These are phyloP conservation scores for Cyclopterus lumpus DNA, from an alignment of 2,797 vertebrate genomes.

Conservation along the genomic window DNA sequence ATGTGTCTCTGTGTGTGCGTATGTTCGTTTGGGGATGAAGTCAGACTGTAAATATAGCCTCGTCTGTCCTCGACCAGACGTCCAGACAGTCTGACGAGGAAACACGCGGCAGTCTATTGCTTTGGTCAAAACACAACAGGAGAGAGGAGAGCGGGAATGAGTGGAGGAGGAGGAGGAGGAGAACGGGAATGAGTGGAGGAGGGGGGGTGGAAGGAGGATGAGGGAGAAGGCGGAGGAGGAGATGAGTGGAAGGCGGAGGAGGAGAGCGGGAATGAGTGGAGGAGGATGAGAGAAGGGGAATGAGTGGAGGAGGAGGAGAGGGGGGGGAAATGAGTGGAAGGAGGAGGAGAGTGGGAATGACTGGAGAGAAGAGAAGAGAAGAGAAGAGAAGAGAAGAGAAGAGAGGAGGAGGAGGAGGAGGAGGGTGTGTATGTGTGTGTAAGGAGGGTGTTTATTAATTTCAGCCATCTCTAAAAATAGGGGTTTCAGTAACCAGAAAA, in stretches of 20 bases:
- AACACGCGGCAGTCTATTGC: slow-evolving; percentile 74
- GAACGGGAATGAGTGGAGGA: no score
- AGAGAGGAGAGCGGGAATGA: slow-evolving; percentile 7
- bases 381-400: no score
- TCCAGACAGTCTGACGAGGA: slow-evolving; percentile 84
- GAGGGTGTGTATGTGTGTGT: slow-evolving; percentile 1
- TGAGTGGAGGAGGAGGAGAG: slow-evolving; percentile 16
- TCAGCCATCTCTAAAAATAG: slow-evolving; percentile 81
- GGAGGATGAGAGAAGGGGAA: no score
- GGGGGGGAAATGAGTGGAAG: no score
- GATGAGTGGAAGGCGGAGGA: no score
- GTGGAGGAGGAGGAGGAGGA: not conserved
- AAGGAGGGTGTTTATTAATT: slow-evolving; percentile 76
- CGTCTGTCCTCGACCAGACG: slow-evolving; percentile 57
- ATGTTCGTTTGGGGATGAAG: slow-evolving; percentile 56
- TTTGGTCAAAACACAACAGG: slow-evolving; percentile 79
- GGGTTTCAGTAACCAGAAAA: slow-evolving; percentile 41
- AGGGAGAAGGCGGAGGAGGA: slow-evolving; percentile 14
- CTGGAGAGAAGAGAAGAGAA: no score
- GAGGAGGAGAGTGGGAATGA: slow-evolving; percentile 11
- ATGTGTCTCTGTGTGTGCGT: slow-evolving; percentile 21
- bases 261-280: no score
- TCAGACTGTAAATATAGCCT: slow-evolving; percentile 77
- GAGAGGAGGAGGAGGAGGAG: slow-evolving; percentile 18
- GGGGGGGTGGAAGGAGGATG: slow-evolving; percentile 25